Percentiles rank a stretch among this genome's conserved stretches.
phyloP scores from a whole-genome alignment of 2,797 vertebrate species.

The Botia kubotai region DNA sequence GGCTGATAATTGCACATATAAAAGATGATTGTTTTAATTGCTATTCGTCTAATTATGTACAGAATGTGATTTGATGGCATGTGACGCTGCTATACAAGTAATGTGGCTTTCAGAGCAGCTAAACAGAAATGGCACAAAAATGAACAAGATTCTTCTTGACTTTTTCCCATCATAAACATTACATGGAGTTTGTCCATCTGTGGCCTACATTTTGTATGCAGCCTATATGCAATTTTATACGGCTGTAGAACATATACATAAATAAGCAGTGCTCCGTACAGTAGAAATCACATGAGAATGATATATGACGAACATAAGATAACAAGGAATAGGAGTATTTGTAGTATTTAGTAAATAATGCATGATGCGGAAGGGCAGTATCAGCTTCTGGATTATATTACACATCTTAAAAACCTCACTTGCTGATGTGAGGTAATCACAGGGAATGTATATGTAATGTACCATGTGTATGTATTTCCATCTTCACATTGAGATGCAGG shows the following conservation, averaged over 20 bases:
- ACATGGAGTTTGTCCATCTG: neutral
- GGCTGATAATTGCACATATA: conserved; percentile 55
- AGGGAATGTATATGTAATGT: conserved; percentile 20
- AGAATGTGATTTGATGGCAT: conserved; percentile 46
- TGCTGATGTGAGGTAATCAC: conserved; percentile 2
- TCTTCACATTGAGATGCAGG: neutral
- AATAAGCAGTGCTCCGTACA: neutral
- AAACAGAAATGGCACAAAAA: conserved; percentile 28
- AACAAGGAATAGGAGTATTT: conserved; percentile 15
- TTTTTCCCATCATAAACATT: neutral
- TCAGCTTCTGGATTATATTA: conserved; percentile 16
- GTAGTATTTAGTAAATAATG: conserved; percentile 35
- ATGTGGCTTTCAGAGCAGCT: conserved; percentile 33
- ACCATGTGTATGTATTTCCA: conserved; percentile 14
- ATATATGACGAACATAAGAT: conserved; percentile 25
- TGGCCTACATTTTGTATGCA: neutral
- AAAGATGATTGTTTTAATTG: conserved; percentile 56
- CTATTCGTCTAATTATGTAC: conserved; percentile 53
- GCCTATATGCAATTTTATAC: conserved; percentile 2
- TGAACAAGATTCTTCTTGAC: neutral
- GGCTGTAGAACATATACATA: neutral
- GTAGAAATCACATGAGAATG: neutral
- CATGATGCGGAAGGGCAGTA: conserved; percentile 8
- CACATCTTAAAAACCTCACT: conserved; percentile 14
- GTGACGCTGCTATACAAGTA: conserved; percentile 44